These are phyloP conservation scores for Lacanobia oleracea DNA, from an alignment of 2,888 invertebrate species.

Conservation along the genomic window DNA sequence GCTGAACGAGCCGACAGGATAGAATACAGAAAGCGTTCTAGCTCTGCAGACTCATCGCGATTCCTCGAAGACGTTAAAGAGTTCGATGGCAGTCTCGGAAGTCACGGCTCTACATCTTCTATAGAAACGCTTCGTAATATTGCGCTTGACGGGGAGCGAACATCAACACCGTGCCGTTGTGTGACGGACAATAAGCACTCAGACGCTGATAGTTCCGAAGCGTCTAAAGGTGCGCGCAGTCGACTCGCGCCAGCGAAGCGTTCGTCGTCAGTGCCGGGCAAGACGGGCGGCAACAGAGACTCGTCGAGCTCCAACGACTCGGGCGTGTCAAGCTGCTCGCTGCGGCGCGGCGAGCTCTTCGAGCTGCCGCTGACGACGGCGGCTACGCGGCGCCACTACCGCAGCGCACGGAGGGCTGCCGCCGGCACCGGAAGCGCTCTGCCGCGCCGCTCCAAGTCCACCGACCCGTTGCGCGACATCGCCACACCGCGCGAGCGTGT, in stretches of 20 bases:
- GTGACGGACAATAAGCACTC: constrained; percentile 77
- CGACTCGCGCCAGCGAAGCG: constrained; percentile 67
- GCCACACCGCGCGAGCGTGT: constrained; percentile 90
- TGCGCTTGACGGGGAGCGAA: constrained; percentile 73
- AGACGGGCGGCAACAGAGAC: constrained; percentile 93
- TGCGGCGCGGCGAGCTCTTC: constrained; percentile 88
- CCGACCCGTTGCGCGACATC: constrained; percentile 91
- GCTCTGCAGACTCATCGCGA: constrained; percentile 94
- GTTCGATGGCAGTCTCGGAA: constrained; percentile 84
- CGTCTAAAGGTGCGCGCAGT: constrained; percentile 71
- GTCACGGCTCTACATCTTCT: constrained; percentile 85
- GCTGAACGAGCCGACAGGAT: constrained; percentile 67
- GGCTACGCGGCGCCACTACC: constrained; percentile 88
- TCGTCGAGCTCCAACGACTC: constrained; percentile 96
- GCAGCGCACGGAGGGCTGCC: constrained; percentile 90
- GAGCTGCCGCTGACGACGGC: constrained; percentile 91
- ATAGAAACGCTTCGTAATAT: constrained; percentile 87
- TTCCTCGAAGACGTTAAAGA: constrained; percentile 92
- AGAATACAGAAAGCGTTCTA: constrained; percentile 91
- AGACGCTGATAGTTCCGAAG: constrained; percentile 85
- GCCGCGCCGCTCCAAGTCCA: constrained; percentile 93
- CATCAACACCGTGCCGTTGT: constrained; percentile 82
- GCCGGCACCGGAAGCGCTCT: constrained; percentile 90
- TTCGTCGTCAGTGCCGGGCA: constrained; percentile 91
- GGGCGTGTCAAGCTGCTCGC: constrained; percentile 93